Conservation (phyloP, 2,797 vertebrate genomes). For the Sebastes elongatus region DNA sequence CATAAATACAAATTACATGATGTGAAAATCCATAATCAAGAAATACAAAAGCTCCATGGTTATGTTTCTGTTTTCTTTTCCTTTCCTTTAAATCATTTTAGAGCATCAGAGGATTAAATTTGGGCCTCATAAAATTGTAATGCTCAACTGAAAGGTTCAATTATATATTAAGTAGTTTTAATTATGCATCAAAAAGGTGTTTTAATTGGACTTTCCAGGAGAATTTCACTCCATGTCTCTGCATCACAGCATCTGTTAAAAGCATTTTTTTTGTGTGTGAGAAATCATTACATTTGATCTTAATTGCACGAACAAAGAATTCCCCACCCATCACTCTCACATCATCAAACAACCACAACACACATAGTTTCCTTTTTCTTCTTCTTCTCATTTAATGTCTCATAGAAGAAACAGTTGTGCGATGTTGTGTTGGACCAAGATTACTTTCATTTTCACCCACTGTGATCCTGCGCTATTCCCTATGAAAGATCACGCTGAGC, state of each 20-base stretch:
- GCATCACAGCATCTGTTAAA: constrained; percentile 38
- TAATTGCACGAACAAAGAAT: constrained; percentile 59
- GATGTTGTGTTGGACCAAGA: constrained; percentile 3
- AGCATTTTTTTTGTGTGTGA: constrained; percentile 46
- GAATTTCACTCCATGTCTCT: constrained; percentile 45
- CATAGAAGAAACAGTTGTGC: constrained; percentile 27
- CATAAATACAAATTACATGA: neutral
- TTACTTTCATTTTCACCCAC: constrained; percentile 45
- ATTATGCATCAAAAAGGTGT: constrained; percentile 75
- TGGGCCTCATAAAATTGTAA: constrained; percentile 39
- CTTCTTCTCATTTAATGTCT: constrained; percentile 23
- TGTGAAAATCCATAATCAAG: neutral
- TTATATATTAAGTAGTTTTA: constrained; percentile 69
- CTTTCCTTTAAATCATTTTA: neutral
- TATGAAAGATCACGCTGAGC: constrained; percentile 47
- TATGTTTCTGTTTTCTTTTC: neutral
- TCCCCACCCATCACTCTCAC: constrained; percentile 13
- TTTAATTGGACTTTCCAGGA: constrained; percentile 72
- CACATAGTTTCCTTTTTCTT: constrained; percentile 28
- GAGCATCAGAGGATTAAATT: constrained; percentile 11
- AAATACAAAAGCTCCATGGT: constrained; percentile 3
- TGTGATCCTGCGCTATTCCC: constrained; percentile 33
- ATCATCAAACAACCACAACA: constrained; percentile 24
- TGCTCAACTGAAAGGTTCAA: constrained; percentile 43
- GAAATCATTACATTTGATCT: constrained; percentile 63